phyloP scores from a whole-genome alignment of 2,888 invertebrate genomes.

The Alentia gelatinosa region DNA sequence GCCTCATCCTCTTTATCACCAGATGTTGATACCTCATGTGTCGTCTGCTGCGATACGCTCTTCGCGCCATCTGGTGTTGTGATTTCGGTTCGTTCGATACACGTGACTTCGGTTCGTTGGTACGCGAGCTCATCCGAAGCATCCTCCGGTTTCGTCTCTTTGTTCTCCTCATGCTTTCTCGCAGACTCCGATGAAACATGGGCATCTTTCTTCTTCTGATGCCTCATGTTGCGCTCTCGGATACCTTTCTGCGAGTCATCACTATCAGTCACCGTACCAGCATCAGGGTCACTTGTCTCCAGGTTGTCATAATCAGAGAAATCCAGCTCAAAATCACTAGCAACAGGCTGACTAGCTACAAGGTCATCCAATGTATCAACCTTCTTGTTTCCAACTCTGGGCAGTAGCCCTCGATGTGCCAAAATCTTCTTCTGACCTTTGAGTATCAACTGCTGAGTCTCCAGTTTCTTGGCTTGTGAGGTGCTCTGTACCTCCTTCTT shows the following conservation, averaged over 20 bases:
- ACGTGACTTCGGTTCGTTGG: background rate
- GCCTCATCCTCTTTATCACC: background rate
- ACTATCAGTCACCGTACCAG: constrained; percentile 13
- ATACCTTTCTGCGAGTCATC: constrained; percentile 24
- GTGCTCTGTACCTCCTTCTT: constrained; percentile 1
- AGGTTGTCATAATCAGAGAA: constrained; percentile 51
- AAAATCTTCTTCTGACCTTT: constrained; percentile 10
- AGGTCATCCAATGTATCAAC: constrained; percentile 41
- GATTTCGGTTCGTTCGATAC: background rate
- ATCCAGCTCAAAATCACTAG: constrained; percentile 44
- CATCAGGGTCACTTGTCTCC: constrained; percentile 22
- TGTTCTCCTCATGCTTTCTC: background rate
- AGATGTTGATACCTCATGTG: background rate
- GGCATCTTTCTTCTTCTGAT: background rate
- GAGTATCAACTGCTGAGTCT: background rate
- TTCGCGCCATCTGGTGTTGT: background rate
- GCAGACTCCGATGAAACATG: background rate
- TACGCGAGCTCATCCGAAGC: background rate
- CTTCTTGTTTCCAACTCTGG: background rate
- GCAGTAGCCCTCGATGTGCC: background rate
- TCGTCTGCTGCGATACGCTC: background rate
- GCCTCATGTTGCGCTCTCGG: background rate
- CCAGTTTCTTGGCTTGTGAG: background rate
- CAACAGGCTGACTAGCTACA: constrained; percentile 34
- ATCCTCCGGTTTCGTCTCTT: background rate